phyloP scores from a whole-genome alignment of 2,888 invertebrate species.

The Eulithis prunata region DNA sequence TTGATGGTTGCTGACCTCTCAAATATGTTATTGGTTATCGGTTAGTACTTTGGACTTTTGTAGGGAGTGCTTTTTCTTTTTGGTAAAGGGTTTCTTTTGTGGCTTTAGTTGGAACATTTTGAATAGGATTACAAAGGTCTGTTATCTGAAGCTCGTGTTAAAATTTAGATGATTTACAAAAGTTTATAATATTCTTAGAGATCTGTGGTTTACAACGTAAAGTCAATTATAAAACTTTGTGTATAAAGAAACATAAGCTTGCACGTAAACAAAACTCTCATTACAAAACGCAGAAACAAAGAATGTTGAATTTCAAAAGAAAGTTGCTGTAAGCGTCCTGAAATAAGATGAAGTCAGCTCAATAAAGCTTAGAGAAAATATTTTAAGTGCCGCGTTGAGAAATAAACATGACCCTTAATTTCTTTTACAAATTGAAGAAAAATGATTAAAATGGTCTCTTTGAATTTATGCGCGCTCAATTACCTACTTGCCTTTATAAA shows the following conservation, averaged over 20 bases:
- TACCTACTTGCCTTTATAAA: too few relatives aligned
- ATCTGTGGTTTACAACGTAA: too few relatives aligned
- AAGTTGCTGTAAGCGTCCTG: constrained; percentile 51
- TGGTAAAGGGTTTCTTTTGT: constrained; percentile 32
- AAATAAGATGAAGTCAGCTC: constrained; percentile 52
- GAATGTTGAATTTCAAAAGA: constrained; percentile 45
- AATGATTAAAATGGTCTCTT: background rate
- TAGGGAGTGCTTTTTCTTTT: constrained; percentile 25
- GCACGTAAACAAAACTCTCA: constrained; percentile 40
- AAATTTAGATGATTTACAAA: too few relatives aligned
- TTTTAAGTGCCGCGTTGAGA: constrained; percentile 55
- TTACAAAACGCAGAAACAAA: constrained; percentile 39
- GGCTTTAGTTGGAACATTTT: constrained; percentile 13
- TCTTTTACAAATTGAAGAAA: constrained; percentile 60
- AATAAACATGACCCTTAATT: constrained; percentile 63
- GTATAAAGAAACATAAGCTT: constrained; percentile 18
- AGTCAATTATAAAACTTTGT: too few relatives aligned
- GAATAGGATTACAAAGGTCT: constrained; percentile 9
- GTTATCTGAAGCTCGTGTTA: too few relatives aligned
- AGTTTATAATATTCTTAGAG: too few relatives aligned
- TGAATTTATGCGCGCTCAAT: too few relatives aligned
- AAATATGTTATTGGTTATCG: constrained; percentile 37
- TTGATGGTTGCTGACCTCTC: constrained; percentile 41
- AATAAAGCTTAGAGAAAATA: constrained; percentile 63
- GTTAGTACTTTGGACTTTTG: constrained; percentile 27